Percentiles rank a stretch among this genome's conserved stretches.
These are phyloP conservation scores for Troilus luridus DNA, from an alignment of 2,888 invertebrate genomes.

Conservation along the genomic window DNA sequence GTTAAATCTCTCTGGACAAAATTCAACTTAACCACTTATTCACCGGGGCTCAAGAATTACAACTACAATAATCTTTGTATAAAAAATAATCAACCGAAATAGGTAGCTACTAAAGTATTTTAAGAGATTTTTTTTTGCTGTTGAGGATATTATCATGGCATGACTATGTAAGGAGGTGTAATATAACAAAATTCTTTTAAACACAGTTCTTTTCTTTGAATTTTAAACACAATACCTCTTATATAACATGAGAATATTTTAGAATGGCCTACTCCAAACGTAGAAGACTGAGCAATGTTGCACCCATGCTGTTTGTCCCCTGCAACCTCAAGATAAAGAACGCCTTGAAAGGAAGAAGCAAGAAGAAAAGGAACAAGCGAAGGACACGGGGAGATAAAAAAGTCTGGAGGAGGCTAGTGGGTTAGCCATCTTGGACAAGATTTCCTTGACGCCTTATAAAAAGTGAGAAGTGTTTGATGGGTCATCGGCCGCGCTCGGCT, in stretches of 20 bases:
- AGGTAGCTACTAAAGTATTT: too few relatives aligned
- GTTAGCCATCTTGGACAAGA: constrained; percentile 53
- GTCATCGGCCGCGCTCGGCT: constrained; percentile 48
- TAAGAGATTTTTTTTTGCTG: too few relatives aligned
- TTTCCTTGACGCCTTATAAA: constrained; percentile 53
- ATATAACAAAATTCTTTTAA: too few relatives aligned
- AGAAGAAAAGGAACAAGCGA: constrained; percentile 45
- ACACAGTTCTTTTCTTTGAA: too few relatives aligned
- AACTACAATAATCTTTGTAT: too few relatives aligned
- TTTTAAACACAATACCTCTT: background rate
- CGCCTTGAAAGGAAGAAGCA: constrained; percentile 34
- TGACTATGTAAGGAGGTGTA: too few relatives aligned
- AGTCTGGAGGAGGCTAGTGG: constrained; percentile 41
- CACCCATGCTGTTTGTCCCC: background rate
- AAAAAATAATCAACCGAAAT: too few relatives aligned
- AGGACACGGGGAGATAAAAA: constrained; percentile 40
- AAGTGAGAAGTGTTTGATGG: constrained; percentile 51
- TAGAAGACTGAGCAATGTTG: background rate
- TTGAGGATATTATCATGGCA: too few relatives aligned
- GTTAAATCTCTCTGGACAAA: too few relatives aligned
- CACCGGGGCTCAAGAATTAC: too few relatives aligned
- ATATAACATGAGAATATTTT: background rate
- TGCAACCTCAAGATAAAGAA: constrained; percentile 8
- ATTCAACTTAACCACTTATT: too few relatives aligned
- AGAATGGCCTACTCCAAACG: background rate